Evolutionary conservation across 2,113 vertebrate species (phyloP).

Genomic region (Zosterops borbonicus): DNA sequence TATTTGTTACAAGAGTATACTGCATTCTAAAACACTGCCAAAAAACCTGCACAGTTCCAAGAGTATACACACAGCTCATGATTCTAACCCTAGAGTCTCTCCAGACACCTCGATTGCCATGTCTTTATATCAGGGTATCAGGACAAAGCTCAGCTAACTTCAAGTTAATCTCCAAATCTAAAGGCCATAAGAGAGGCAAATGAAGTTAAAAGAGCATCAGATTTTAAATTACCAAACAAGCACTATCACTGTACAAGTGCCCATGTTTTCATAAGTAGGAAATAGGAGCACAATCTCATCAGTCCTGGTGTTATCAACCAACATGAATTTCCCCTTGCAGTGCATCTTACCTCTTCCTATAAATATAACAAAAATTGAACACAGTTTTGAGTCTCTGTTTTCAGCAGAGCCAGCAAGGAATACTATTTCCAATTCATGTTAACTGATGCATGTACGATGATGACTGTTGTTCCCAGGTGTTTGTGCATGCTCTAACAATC

Average conservation of each 20-base stretch:
- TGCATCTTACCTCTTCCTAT: neutral
- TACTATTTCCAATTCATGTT: neutral
- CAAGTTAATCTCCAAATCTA: neutral
- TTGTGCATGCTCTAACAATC: neutral
- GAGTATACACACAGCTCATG: fast-evolving
- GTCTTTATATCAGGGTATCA: neutral
- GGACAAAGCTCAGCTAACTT: neutral
- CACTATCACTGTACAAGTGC: neutral
- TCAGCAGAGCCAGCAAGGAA: constrained; percentile 8
- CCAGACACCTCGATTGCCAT: neutral
- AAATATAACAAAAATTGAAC: neutral
- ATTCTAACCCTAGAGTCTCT: neutral
- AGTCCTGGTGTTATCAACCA: neutral
- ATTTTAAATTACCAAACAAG: neutral
- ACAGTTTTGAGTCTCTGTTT: neutral
- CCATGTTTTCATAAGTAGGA: neutral
- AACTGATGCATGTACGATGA: neutral
- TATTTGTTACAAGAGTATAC: neutral
- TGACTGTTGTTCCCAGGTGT: neutral
- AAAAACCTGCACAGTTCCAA: neutral
- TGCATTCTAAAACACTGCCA: neutral
- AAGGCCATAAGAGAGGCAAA: neutral
- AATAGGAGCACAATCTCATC: neutral
- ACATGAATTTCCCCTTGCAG: neutral
- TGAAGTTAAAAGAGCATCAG: neutral